phyloP scores from a whole-genome alignment of 2,113 vertebrate species.

The Brachypteracias leptosomus region DNA sequence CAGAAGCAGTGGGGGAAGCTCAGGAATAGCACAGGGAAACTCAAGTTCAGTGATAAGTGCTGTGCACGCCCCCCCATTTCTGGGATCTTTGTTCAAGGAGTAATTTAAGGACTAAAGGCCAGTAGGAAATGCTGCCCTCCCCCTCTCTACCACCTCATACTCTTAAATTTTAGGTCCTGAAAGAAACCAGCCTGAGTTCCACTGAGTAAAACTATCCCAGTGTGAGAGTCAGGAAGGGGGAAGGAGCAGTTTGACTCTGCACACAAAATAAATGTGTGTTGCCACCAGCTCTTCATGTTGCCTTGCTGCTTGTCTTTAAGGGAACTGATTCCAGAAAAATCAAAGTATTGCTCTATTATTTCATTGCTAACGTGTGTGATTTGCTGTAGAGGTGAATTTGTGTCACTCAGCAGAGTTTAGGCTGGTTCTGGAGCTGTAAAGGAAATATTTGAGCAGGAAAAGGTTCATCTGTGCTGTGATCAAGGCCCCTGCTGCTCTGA shows the following conservation, averaged over 20 bases:
- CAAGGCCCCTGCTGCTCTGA: not conserved
- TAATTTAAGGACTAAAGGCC: not conserved
- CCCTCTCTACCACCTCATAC: not conserved
- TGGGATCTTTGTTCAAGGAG: not conserved
- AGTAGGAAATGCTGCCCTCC: not conserved
- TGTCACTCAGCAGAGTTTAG: not conserved
- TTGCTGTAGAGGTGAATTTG: accelerated
- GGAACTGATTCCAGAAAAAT: not conserved
- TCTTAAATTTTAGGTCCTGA: not conserved
- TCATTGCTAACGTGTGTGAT: not conserved
- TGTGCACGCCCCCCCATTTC: accelerated
- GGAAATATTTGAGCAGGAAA: not conserved
- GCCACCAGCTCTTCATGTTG: not conserved
- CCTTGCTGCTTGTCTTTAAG: not conserved
- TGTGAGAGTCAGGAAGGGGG: not conserved
- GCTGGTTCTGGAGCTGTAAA: not conserved
- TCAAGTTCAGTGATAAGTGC: not conserved
- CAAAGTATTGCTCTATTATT: not conserved
- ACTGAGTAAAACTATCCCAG: accelerated
- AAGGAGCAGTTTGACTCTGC: not conserved
- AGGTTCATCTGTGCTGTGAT: not conserved
- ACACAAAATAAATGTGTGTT: accelerated
- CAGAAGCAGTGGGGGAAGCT: not conserved
- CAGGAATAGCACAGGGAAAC: not conserved
- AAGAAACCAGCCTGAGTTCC: not conserved